Evolutionary conservation across 2,113 vertebrate genomes (phyloP).

Genomic region (Chrysemys picta): DNA sequence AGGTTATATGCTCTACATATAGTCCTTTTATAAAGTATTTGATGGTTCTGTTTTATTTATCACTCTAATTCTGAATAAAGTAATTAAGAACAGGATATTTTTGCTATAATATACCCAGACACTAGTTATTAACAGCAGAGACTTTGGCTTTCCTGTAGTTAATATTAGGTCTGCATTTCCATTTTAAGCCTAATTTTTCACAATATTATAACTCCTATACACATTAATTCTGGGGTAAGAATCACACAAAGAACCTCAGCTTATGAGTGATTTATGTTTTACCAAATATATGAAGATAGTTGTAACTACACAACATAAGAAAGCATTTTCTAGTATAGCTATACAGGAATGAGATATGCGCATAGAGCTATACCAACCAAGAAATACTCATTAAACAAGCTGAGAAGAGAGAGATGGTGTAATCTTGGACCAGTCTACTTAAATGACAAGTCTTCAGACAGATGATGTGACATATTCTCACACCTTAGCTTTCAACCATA

Average conservation of each 20-base stretch:
- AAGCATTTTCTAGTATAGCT: slow-evolving; percentile 47
- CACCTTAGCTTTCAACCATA: neutral
- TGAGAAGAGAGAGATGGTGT: neutral
- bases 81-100: neutral
- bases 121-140: neutral
- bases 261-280: slow-evolving; percentile 10
- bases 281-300: neutral
- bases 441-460: neutral
- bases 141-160: neutral
- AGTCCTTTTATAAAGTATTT: neutral
- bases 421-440: neutral
- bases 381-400: slow-evolving; percentile 21
- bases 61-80: slow-evolving; percentile 23
- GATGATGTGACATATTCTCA: neutral
- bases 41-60: slow-evolving; percentile 42
- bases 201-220: neutral
- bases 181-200: neutral
- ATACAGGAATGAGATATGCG: neutral
- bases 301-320: slow-evolving; percentile 1
- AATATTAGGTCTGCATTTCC: neutral
- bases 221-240: neutral
- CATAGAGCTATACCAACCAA: neutral
- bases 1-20: neutral
- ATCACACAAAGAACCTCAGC: slow-evolving; percentile 5
- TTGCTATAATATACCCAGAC: neutral